Evolutionary conservation across 2,888 invertebrate genomes (phyloP).

Genomic region (Ditylenchus weischeri): DNA sequence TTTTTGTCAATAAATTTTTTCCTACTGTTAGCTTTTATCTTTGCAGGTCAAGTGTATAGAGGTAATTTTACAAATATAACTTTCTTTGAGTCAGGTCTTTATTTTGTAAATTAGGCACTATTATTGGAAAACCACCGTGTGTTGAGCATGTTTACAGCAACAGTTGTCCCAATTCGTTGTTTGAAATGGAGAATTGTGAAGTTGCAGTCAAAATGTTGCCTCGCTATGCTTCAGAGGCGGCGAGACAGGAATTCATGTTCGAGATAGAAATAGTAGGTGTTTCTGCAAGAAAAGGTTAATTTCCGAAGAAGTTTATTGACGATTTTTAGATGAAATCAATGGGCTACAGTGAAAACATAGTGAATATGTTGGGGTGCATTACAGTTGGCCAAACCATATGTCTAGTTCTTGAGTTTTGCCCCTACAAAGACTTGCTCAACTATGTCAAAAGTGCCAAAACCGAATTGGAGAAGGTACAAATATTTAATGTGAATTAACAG

Average conservation of each 20-base stretch:
- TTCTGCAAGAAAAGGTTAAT: too few relatives aligned
- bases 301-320: not conserved
- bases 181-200: slow-evolving; percentile 37
- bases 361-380: slow-evolving; percentile 55
- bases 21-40: not conserved
- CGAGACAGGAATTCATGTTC: slow-evolving; percentile 42
- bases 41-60: slow-evolving; percentile 3
- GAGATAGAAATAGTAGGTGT: slow-evolving; percentile 47
- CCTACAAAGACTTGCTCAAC: slow-evolving; percentile 43
- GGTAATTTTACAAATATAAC: not conserved
- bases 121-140: slow-evolving; percentile 46
- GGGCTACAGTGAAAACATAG: slow-evolving; percentile 50
- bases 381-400: slow-evolving; percentile 40
- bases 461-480: slow-evolving; percentile 31
- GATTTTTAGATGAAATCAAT: slow-evolving; percentile 48
- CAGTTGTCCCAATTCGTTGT: slow-evolving; percentile 37
- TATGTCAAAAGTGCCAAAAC: slow-evolving; percentile 41
- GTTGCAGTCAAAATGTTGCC: slow-evolving; percentile 45
- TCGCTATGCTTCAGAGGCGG: slow-evolving; percentile 45
- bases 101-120: slow-evolving; percentile 36
- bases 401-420: slow-evolving; percentile 50
- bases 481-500: not conserved
- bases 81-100: not conserved
- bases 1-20: slow-evolving; percentile 25
- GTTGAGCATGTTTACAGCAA: slow-evolving; percentile 42